Evolutionary conservation across 2,888 invertebrate species (phyloP).

Genomic region (Biston betularia): DNA sequence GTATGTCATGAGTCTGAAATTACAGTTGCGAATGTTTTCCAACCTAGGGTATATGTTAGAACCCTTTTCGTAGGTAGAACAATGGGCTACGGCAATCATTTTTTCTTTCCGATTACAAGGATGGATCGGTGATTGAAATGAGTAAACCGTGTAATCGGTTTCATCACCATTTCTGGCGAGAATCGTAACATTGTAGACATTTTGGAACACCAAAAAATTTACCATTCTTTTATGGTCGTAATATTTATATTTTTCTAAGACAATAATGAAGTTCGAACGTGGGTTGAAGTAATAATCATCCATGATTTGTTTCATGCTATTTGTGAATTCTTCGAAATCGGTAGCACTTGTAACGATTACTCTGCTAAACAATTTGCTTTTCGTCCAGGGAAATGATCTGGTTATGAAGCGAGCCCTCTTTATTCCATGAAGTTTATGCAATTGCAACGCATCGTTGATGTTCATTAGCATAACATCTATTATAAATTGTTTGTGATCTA

Average conservation of each 20-base stretch:
- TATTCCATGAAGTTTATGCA: slow-evolving; percentile 46
- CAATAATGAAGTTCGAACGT: slow-evolving; percentile 53
- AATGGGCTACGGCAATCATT: slow-evolving; percentile 12
- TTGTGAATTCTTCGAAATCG: slow-evolving; percentile 48
- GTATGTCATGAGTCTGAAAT: slow-evolving; percentile 46
- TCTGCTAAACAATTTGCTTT: slow-evolving; percentile 38
- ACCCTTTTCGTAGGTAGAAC: slow-evolving; percentile 11
- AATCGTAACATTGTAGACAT: slow-evolving; percentile 44
- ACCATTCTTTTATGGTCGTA: slow-evolving; percentile 40
- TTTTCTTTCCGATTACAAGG: slow-evolving; percentile 26
- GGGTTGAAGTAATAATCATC: slow-evolving; percentile 56
- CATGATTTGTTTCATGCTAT: slow-evolving; percentile 42
- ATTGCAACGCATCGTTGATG: slow-evolving; percentile 42
- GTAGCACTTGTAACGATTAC: slow-evolving; percentile 50
- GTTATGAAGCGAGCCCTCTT: slow-evolving; percentile 46
- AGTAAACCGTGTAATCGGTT: slow-evolving; percentile 31
- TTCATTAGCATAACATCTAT: slow-evolving; percentile 52
- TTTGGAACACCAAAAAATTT: slow-evolving; percentile 45
- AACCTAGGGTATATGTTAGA: slow-evolving; percentile 14
- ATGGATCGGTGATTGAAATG: slow-evolving; percentile 33
- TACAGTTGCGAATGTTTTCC: slow-evolving; percentile 26
- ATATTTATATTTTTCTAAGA: slow-evolving; percentile 43
- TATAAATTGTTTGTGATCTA: slow-evolving; percentile 19
- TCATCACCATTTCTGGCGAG: slow-evolving; percentile 25
- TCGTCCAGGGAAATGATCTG: slow-evolving; percentile 46